Conservation (phyloP, 2,797 vertebrate species). For the Rhabdophis nuchalis region DNA sequence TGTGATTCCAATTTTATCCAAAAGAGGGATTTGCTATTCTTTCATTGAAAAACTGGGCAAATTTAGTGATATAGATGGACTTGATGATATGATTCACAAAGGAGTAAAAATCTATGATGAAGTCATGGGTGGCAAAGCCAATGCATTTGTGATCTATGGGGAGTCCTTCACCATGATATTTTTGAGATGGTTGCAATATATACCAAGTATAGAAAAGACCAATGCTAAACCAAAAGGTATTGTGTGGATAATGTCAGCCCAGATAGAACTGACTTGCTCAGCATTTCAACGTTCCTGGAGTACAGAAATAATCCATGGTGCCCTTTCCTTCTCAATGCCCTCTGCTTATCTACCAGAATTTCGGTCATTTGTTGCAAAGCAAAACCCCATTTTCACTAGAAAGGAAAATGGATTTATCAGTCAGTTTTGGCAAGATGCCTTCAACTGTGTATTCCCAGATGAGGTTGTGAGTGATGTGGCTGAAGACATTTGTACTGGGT, state of each 20-base stretch:
- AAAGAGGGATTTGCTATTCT: neutral
- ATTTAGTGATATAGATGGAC: neutral
- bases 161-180: neutral
- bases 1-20: neutral
- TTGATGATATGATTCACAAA: neutral
- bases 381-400: neutral
- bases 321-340: neutral
- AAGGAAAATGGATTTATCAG: neutral
- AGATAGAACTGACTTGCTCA: neutral
- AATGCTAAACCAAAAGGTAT: neutral
- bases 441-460: neutral
- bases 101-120: neutral
- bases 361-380: neutral
- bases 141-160: neutral
- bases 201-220: neutral
- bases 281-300: neutral
- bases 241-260: constrained; percentile 10
- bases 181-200: neutral
- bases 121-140: neutral
- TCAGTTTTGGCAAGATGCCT: neutral
- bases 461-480: neutral
- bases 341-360: neutral
- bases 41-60: neutral
- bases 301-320: neutral
- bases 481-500: neutral